Conservation (phyloP, 1,140 invertebrate species). For the Caenorhabditis latens region DNA sequence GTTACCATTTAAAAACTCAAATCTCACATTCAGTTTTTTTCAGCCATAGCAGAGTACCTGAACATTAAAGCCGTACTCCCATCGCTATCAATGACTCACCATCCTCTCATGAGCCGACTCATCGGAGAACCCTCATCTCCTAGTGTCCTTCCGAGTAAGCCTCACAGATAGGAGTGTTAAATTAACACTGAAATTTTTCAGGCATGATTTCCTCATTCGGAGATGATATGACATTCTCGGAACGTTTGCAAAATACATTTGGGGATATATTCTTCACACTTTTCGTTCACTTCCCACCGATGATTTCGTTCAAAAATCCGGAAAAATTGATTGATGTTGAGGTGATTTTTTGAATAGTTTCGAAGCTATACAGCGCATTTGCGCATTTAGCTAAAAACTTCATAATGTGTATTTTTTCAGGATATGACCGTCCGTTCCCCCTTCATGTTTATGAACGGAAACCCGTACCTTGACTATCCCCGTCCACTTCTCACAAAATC, state of each 20-base stretch:
- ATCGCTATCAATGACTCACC: slow-evolving; percentile 11
- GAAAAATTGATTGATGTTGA: not conserved
- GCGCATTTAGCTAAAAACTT: no score
- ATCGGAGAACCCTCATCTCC: slow-evolving; percentile 49
- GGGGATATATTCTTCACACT: slow-evolving; percentile 10
- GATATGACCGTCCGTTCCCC: slow-evolving; percentile 49
- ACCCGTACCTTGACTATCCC: slow-evolving; percentile 61
- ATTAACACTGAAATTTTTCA: not conserved
- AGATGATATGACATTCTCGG: slow-evolving; percentile 49
- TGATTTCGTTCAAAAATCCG: not conserved
- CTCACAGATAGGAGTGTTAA: not conserved
- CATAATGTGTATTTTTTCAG: not conserved
- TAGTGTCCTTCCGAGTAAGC: not conserved
- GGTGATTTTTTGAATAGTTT: not conserved
- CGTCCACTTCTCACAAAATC: slow-evolving; percentile 61
- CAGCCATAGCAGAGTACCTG: slow-evolving; percentile 37
- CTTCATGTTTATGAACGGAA: slow-evolving; percentile 59
- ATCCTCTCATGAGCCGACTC: not conserved
- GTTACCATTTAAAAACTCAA: not conserved
- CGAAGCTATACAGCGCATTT: no score
- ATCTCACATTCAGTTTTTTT: not conserved
- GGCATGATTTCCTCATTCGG: slow-evolving; percentile 17
- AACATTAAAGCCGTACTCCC: slow-evolving; percentile 14
- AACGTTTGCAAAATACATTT: slow-evolving; percentile 26
- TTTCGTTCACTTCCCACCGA: not conserved